Base-by-base conservation (phyloP, 2,113 vertebrate genomes). In the Anseranas semipalmata region DNA sequence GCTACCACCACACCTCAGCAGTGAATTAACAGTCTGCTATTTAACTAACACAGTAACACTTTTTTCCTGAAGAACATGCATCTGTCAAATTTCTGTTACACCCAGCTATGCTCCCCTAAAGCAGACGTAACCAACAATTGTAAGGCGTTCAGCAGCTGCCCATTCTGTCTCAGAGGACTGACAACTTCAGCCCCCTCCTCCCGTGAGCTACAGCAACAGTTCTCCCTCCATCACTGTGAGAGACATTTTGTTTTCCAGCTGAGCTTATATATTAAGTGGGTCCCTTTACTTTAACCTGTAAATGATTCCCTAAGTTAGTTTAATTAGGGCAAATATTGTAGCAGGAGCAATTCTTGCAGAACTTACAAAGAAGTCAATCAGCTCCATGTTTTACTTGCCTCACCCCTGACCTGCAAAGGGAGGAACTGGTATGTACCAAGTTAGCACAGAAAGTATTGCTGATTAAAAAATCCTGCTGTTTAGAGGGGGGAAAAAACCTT, bases 21-120 rank as follows among this genome's bases (percentile, higher is more conserved):
- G 65, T 48, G 84, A 93, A 91, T 85, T 76, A 89, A 77, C 19
- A 71, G 48, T 50, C 89, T 84, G 58, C 81, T 84, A n/a, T 90
- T 93, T 85, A 93, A 89, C 78, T 85, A 87, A 84, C 58, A 71
- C 15, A 22, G 56, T 45, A 90, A 73, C 58, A 20, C 60, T 62
- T 55, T 35, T 33, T 15, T 35, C 37, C 75, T 50, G 39, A 48
- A 90, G 96, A 97, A 90, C 41, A 88, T 2, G 16, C 33, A 75
- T 75, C 92, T 87, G 67, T 77, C 73, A 88, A 82, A 76, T 74
- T 93, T 78, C 83, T 80, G 39, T 66, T 72, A 48, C 37, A 53
- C 9, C 63, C 3, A 13, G 27, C n/a, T 62, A 68, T 14, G 10
- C 73, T 93, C 63, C 76, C 72, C 62, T 91, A 75, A 52, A 10